These are phyloP conservation scores for Akabosia matsudoensis DNA, from an alignment of 1,140 invertebrate species.

Conservation along the genomic window DNA sequence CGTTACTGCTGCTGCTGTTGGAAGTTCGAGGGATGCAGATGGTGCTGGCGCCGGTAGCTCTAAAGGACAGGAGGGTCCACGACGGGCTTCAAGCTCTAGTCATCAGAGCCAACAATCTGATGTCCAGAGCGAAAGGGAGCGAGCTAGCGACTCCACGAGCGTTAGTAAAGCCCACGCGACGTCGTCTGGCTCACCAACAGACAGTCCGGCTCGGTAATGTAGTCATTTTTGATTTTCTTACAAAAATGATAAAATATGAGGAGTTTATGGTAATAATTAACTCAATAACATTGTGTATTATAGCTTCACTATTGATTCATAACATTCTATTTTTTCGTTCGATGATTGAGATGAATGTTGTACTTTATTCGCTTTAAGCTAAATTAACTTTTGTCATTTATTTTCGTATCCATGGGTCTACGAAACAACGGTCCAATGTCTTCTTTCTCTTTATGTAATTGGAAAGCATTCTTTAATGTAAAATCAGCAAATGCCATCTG, in stretches of 20 bases:
- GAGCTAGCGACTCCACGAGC: slow-evolving; percentile 6
- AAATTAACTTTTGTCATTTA: too few relatives aligned
- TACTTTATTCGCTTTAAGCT: too few relatives aligned
- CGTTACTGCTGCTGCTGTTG: slow-evolving; percentile 22
- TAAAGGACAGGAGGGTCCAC: not conserved
- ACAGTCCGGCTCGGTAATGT: slow-evolving; percentile 21
- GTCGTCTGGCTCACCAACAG: slow-evolving; percentile 10
- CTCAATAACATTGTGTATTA: not conserved
- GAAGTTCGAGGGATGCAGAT: not conserved
- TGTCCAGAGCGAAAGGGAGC: not conserved
- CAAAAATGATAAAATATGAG: too few relatives aligned
- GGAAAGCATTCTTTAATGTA: too few relatives aligned
- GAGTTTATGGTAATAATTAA: too few relatives aligned
- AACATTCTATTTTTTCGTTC: too few relatives aligned
- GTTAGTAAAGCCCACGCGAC: slow-evolving; percentile 5
- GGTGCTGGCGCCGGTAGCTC: not conserved
- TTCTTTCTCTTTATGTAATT: too few relatives aligned
- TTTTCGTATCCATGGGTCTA: too few relatives aligned
- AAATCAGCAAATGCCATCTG: too few relatives aligned
- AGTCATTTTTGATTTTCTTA: not conserved
- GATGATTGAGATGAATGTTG: too few relatives aligned
- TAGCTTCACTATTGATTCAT: too few relatives aligned
- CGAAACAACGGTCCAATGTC: too few relatives aligned
- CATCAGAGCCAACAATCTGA: not conserved
- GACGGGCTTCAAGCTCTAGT: slow-evolving; percentile 8